Conservation (phyloP, 2,113 vertebrate species). For the Crypturellus undulatus region DNA sequence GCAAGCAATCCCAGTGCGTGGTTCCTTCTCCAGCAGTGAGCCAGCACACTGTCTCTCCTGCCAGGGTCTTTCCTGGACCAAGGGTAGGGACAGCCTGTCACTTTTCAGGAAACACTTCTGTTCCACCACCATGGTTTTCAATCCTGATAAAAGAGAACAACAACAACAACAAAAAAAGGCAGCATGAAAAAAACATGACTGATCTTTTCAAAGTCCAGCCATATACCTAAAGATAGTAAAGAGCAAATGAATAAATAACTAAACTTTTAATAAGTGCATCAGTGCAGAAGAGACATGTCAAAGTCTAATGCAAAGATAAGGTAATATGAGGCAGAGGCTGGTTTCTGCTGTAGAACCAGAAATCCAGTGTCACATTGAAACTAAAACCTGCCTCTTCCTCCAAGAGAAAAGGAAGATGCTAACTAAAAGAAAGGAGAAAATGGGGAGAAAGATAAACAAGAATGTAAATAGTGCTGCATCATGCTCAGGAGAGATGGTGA, state of each 20-base stretch:
- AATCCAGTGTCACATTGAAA: neutral
- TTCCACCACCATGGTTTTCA: neutral
- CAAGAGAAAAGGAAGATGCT: neutral
- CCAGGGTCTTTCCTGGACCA: neutral
- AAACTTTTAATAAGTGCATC: conserved; percentile 21
- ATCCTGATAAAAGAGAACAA: neutral
- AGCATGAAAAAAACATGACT: neutral
- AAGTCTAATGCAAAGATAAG: neutral
- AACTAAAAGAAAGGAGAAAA: neutral
- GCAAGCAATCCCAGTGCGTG: neutral
- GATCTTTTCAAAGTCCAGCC: neutral
- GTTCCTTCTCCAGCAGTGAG: neutral
- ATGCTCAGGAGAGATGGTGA: neutral
- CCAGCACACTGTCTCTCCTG: neutral
- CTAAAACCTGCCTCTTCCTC: neutral
- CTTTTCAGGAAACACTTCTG: neutral
- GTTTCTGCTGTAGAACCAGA: neutral
- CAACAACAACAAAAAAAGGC: neutral
- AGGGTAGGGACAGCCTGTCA: neutral
- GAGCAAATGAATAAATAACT: conserved; percentile 34
- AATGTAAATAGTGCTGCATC: conserved; percentile 1
- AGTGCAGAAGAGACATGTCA: neutral
- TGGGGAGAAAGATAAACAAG: neutral
- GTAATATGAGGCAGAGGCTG: neutral
- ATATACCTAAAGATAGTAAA: neutral